Evolutionary conservation across 2,797 vertebrate genomes (phyloP).

Genomic region (Delichon dasypus): DNA sequence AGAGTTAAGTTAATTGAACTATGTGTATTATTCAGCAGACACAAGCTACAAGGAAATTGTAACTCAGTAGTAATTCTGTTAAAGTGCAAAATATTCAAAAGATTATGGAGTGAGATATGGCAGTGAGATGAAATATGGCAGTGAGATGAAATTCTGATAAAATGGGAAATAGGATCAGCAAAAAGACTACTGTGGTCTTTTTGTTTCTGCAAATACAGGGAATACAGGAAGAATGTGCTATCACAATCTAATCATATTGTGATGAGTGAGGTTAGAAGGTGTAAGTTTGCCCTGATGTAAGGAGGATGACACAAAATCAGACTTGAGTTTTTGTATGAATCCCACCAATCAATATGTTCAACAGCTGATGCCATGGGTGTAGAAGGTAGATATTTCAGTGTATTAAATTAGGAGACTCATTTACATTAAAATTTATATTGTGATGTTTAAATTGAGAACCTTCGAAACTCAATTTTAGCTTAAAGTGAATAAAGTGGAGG

Average conservation of each 20-base stretch:
- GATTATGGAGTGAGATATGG: neutral
- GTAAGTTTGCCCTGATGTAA: neutral
- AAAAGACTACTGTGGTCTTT: neutral
- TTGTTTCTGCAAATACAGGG: neutral
- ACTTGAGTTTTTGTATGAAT: neutral
- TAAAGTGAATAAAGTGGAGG: neutral
- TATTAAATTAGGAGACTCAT: neutral
- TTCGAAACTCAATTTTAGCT: neutral
- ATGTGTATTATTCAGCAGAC: constrained; percentile 22
- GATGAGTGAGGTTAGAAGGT: neutral
- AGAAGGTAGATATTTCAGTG: constrained; percentile 1
- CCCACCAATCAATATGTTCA: neutral
- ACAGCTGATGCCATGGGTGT: neutral
- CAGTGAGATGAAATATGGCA: too few relatives aligned
- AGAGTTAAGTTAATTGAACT: constrained; percentile 24
- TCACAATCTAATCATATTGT: neutral
- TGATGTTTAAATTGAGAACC: neutral
- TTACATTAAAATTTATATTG: neutral
- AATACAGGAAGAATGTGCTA: neutral
- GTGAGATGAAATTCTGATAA: neutral
- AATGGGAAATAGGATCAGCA: neutral
- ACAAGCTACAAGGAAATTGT: constrained; percentile 26
- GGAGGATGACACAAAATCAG: neutral
- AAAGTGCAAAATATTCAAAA: constrained; percentile 7
- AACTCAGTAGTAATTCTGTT: constrained; percentile 14